Evolutionary conservation across 2,113 vertebrate species (phyloP).

Genomic region (Entelurus aequoreus): DNA sequence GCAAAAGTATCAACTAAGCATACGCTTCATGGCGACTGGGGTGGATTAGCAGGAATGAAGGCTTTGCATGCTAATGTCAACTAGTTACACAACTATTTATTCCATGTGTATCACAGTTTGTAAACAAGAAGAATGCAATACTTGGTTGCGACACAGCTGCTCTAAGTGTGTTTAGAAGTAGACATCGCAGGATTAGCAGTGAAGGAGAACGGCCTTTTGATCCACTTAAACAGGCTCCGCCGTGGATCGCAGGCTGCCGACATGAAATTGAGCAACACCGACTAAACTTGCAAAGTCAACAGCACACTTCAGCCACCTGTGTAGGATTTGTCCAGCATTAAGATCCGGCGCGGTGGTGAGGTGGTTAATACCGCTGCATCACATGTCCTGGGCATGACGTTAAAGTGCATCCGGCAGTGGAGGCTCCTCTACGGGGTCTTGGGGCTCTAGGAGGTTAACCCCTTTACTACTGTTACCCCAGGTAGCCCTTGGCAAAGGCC

Average conservation of each 20-base stretch:
- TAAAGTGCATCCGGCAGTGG: too few species aligned
- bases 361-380: too few species aligned
- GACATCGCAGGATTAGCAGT: constrained; percentile 20
- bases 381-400: too few species aligned
- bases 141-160: constrained; percentile 9
- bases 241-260: constrained; percentile 29
- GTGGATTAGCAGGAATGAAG: constrained; percentile 43
- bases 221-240: constrained; percentile 56
- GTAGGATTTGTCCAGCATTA: constrained; percentile 4
- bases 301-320: constrained; percentile 33
- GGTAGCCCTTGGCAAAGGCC: too few species aligned
- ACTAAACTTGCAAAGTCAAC: constrained; percentile 43
- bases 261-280: constrained; percentile 28
- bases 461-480: too few species aligned
- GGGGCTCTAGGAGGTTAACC: too few species aligned
- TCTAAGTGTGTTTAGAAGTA: constrained; percentile 50
- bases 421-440: too few species aligned
- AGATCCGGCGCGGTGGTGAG: too few species aligned
- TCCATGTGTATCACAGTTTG: constrained; percentile 10
- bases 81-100: constrained; percentile 7
- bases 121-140: constrained; percentile 18
- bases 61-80: constrained; percentile 25
- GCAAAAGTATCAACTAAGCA: constrained; percentile 40
- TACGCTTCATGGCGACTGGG: constrained; percentile 32
- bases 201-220: constrained; percentile 45